Conservation (phyloP, 1,140 invertebrate species). For the Macrobrachium rosenbergii region DNA sequence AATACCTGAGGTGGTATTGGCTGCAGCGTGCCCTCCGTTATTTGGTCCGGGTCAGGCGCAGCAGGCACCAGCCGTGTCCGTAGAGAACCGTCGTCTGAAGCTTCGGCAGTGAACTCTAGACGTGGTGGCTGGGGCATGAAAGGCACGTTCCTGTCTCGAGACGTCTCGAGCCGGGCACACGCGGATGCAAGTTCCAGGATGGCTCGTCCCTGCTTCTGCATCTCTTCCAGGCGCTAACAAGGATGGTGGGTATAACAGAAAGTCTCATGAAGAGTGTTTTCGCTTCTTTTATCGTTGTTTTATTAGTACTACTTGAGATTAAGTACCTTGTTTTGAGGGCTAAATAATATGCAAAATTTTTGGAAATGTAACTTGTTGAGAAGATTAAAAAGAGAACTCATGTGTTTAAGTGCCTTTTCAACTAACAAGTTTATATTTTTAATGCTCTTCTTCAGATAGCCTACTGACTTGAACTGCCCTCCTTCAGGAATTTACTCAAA, state of each 20-base stretch:
- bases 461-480: no score
- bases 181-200: conserved; percentile 31
- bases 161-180: conserved; percentile 37
- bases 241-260: background rate
- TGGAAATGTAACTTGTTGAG: background rate
- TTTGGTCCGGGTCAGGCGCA: background rate
- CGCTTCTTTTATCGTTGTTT: background rate
- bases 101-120: background rate
- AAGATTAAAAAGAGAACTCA: background rate
- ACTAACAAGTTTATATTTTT: no score
- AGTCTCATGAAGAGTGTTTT: background rate
- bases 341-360: no score
- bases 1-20: no score
- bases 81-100: background rate
- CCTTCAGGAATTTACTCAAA: no score
- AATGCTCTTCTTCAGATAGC: no score
- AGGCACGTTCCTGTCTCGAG: conserved; percentile 41
- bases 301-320: no score
- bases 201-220: conserved; percentile 17
- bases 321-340: no score
- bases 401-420: background rate
- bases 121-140: conserved; percentile 29
- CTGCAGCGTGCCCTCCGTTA: no score
- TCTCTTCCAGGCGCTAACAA: conserved; percentile 23
- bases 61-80: background rate